Evolutionary conservation across 2,797 vertebrate species (phyloP), one percentile per base, ranked within the genome.

Genomic region (Ctenochaetus hawaiiensis): DNA sequence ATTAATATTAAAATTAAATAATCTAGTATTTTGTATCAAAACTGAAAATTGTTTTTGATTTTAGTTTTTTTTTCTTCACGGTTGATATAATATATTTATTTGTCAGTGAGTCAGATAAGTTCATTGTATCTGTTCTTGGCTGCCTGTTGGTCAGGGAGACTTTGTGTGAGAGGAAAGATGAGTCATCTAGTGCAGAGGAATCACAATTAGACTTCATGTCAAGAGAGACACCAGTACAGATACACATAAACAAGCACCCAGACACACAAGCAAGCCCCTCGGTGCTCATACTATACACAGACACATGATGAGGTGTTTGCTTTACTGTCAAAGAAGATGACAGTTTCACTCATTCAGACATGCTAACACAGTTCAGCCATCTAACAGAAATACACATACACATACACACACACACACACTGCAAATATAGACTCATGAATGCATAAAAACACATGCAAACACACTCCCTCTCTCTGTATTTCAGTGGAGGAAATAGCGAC

Each of bases 401-500:
- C n/a, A n/a, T 4, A 71, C 56, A 80, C 61, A 84, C 17, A 30
- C 52, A 63, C 13, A 58, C 58, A 61, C 26, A 67, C 62, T 34
- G 65, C 47, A 86, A 80, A 88, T 68, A 84, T 79, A 78, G 58
- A 53, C 73, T 63, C 65, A 41, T 73, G 76, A 76, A 75, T 75
- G 74, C 83, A 80, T 72, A 23, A 79, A 85, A 63, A 86, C 83
- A 85, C 81, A 72, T 54, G 78, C 62, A 84, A 47, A 83, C 68
- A 49, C 41, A 51, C 63, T 44, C 49, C 66, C 67, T 34, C 70
- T 68, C 54, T 80, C 34, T 81, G 77, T 86, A 67, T 88, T 86
- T 90, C 84, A 87, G 74, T n/a, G 18, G 88, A 91, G 85, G 84
- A 89, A 90, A 94, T 86, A 86, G 88, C 92, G 89, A 90, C 88